A percentile compares a stretch with the other conserved stretches of the same genome.
phyloP scores from a whole-genome alignment of 2,113 vertebrate species.

The Daboia siamensis region DNA sequence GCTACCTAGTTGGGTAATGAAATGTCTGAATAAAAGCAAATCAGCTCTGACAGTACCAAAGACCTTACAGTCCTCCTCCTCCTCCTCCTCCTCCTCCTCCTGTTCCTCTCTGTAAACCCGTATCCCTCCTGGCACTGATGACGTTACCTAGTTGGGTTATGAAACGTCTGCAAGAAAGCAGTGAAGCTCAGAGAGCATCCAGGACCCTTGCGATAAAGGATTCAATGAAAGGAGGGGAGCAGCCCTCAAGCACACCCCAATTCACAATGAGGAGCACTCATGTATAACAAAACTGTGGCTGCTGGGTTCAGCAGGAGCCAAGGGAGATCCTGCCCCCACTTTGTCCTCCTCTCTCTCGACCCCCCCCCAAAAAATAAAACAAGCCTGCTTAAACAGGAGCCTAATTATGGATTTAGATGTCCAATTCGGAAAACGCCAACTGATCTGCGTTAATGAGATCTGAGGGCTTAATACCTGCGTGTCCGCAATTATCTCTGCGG shows the following conservation, averaged over 20 bases:
- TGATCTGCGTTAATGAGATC: not conserved
- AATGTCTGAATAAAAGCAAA: no score
- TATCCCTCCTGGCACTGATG: not conserved
- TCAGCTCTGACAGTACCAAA: no score
- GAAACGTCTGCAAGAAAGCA: not conserved
- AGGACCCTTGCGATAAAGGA: not conserved
- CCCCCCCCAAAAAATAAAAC: not conserved
- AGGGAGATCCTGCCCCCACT: accelerated
- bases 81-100: no score
- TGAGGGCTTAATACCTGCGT: not conserved
- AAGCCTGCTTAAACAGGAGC: not conserved
- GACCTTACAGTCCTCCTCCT: no score
- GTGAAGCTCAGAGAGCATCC: not conserved
- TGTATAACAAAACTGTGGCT: not conserved
- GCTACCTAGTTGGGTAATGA: no score
- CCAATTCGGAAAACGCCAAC: not conserved
- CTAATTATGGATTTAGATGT: not conserved
- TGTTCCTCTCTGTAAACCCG: no score
- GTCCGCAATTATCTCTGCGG: slow-evolving; percentile 3
- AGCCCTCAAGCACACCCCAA: not conserved
- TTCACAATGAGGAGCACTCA: not conserved
- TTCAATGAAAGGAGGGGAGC: not conserved
- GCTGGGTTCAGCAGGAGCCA: not conserved
- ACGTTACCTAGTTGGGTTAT: not conserved
- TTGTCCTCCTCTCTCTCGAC: no score